These are phyloP conservation scores for Zaprionus gabonicus DNA, from an alignment of 1,140 invertebrate genomes.

Conservation along the genomic window DNA sequence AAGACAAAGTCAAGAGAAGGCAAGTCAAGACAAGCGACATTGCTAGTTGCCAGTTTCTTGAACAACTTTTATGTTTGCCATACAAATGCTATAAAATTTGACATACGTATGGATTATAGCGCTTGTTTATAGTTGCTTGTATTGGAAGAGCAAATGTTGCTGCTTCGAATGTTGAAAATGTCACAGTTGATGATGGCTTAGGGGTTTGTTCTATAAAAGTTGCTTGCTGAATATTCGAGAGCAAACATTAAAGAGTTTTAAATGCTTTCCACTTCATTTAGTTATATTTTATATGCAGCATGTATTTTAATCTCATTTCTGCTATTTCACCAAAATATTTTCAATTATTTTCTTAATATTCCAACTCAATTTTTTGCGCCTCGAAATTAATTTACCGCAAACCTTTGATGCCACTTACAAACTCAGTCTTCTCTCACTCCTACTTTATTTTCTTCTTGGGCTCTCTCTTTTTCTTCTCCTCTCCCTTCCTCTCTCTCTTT, in stretches of 20 bases:
- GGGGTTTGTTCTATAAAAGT: no score
- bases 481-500: background rate
- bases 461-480: background rate
- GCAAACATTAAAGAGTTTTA: background rate
- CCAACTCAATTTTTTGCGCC: background rate
- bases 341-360: background rate
- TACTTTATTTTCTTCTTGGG: background rate
- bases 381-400: conserved; percentile 69
- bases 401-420: conserved; percentile 33
- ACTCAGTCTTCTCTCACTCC: background rate
- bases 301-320: background rate
- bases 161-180: background rate
- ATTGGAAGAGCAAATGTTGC: background rate
- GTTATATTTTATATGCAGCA: background rate
- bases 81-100: conserved; percentile 3
- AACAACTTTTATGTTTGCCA: background rate
- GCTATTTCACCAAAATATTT: background rate
- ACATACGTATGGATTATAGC: background rate
- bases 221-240: background rate
- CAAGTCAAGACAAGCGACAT: background rate
- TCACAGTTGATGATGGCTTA: background rate
- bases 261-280: background rate
- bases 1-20: background rate
- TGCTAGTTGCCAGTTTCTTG: background rate
- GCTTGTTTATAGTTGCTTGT: background rate